Evolutionary conservation across 1,140 invertebrate genomes (phyloP).

Genomic region (Pseudoatta argentina): DNA sequence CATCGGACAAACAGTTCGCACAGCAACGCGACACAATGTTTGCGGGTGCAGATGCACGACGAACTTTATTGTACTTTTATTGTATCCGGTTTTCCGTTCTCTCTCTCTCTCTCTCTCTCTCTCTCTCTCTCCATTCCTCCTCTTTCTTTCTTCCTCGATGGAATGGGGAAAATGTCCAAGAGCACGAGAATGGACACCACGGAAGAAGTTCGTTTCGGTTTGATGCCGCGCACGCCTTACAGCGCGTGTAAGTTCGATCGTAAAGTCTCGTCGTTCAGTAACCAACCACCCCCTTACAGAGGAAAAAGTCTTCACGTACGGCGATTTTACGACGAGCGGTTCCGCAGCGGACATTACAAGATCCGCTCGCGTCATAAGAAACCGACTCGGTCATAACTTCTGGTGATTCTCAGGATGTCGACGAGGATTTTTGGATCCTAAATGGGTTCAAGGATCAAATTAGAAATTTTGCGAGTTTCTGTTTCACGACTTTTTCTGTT

Average conservation of each 20-base stretch:
- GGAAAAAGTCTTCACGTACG: conserved; percentile 10
- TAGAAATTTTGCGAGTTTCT: background rate
- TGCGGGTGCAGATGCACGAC: conserved; percentile 7
- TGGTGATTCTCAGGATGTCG: background rate
- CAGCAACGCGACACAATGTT: conserved; percentile 10
- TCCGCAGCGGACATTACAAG: background rate
- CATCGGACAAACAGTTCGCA: background rate
- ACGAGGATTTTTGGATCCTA: background rate
- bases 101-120: too few relatives aligned
- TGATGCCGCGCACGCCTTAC: conserved; percentile 24
- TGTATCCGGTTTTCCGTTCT: background rate
- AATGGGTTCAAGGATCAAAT: background rate
- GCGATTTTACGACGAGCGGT: conserved; percentile 31
- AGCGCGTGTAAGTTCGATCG: conserved; percentile 35
- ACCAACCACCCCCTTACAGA: background rate
- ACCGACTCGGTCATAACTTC: background rate
- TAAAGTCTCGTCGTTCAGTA: conserved; percentile 26
- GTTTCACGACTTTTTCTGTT: background rate
- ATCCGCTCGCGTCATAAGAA: background rate
- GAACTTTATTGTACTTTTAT: conserved; percentile 42
- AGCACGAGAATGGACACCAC: conserved; percentile 36
- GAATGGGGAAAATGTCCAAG: background rate
- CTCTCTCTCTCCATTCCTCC: background rate
- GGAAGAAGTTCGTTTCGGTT: conserved; percentile 41
- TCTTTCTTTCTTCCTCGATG: background rate